Evolutionary conservation across 1,140 invertebrate genomes (phyloP).

Genomic region (Aricia agestis): DNA sequence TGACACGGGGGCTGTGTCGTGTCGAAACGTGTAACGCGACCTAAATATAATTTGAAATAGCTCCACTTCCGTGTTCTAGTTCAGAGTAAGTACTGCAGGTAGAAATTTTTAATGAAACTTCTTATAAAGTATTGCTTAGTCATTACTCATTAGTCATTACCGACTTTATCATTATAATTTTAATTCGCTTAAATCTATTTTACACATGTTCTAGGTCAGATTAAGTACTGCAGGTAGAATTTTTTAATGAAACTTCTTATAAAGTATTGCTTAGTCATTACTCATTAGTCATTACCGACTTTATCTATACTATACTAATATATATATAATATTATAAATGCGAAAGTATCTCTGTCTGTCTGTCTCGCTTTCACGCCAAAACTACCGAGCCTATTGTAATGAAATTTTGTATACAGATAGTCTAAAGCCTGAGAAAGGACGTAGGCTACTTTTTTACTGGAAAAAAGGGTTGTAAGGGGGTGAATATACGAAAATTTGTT

Average conservation of each 20-base stretch:
- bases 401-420: no score
- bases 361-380: no score
- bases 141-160: conserved; percentile 5
- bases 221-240: background rate
- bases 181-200: background rate
- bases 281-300: no score
- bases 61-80: conserved; percentile 8
- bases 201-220: conserved; percentile 4
- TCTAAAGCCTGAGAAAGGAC: no score
- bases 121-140: background rate
- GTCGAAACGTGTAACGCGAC: conserved; percentile 2
- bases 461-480: no score
- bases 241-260: conserved; percentile 10
- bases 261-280: background rate
- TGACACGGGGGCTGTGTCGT: background rate
- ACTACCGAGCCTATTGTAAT: no score
- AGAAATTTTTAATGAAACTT: conserved; percentile 6
- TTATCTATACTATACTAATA: no score
- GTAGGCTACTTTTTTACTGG: no score
- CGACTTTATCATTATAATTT: background rate
- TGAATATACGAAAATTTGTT: no score
- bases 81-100: background rate
- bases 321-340: no score
- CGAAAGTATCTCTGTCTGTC: no score
- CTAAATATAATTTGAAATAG: conserved; percentile 13